Evolutionary conservation across 2,797 vertebrate species (phyloP).

Genomic region (Pelochelys cantorii): DNA sequence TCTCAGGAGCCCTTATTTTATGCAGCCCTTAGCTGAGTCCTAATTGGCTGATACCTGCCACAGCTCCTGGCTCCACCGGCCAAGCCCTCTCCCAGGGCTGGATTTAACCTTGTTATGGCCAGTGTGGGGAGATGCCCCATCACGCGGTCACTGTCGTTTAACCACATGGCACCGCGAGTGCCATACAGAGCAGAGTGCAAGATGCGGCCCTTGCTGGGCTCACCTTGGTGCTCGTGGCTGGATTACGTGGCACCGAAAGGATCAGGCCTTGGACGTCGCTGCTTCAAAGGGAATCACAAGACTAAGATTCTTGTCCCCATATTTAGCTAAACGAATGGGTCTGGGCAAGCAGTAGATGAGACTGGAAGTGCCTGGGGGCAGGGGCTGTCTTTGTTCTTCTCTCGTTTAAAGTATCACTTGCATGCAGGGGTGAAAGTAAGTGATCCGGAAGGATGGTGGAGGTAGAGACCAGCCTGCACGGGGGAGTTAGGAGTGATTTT

Average conservation of each 20-base stretch:
- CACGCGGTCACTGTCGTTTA: not conserved
- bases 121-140: too few relatives aligned
- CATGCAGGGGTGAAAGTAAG: too few relatives aligned
- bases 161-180: not conserved
- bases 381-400: not conserved
- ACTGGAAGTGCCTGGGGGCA: not conserved
- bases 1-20: too few relatives aligned
- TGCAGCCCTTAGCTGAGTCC: too few relatives aligned
- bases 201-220: not conserved
- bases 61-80: too few relatives aligned
- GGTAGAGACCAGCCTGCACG: not conserved
- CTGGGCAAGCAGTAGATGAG: conserved; percentile 14
- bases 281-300: conserved; percentile 1
- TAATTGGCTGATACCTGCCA: too few relatives aligned
- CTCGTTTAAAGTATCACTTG: not conserved
- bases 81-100: too few relatives aligned
- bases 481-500: not conserved
- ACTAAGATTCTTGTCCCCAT: not conserved
- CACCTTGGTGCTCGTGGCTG: not conserved
- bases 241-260: conserved; percentile 8
- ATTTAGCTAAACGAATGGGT: conserved; percentile 17
- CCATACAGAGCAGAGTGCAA: not conserved
- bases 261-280: conserved; percentile 19
- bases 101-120: too few relatives aligned
- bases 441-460: not conserved